phyloP scores from a whole-genome alignment of 2,113 vertebrate species.

The Machaerirhynchus nigripectus region DNA sequence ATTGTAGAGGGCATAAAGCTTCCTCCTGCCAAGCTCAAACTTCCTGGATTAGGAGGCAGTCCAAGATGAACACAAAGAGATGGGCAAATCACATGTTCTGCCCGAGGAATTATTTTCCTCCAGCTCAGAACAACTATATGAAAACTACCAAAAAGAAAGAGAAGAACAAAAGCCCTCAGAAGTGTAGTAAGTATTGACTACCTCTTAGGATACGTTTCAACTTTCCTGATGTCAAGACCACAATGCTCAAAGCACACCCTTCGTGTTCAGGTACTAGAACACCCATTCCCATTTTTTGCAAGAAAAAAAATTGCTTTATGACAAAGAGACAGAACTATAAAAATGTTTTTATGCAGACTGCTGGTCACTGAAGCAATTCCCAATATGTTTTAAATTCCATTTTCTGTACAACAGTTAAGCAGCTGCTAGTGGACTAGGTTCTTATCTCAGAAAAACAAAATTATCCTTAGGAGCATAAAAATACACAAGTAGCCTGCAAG shows the following conservation, averaged over 20 bases:
- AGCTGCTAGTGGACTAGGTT: neutral
- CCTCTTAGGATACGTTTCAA: neutral
- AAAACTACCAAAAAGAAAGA: neutral
- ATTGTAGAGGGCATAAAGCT: neutral
- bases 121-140: neutral
- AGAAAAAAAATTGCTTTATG: neutral
- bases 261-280: neutral
- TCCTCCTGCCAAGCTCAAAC: neutral
- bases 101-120: neutral
- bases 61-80: neutral
- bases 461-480: neutral
- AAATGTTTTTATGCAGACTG: neutral
- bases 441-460: neutral
- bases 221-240: neutral
- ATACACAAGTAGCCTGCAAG: neutral
- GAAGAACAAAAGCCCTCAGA: neutral
- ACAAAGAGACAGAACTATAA: neutral
- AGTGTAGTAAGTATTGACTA: accelerated
- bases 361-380: neutral
- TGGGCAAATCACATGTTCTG: neutral
- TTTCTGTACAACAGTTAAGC: neutral
- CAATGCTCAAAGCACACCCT: neutral
- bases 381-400: neutral
- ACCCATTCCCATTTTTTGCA: neutral
- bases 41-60: neutral